A percentile compares a stretch with the other conserved stretches of the same genome.
Evolutionary conservation across 2,797 vertebrate species (phyloP).

Genomic region (Australoheros facetus): DNA sequence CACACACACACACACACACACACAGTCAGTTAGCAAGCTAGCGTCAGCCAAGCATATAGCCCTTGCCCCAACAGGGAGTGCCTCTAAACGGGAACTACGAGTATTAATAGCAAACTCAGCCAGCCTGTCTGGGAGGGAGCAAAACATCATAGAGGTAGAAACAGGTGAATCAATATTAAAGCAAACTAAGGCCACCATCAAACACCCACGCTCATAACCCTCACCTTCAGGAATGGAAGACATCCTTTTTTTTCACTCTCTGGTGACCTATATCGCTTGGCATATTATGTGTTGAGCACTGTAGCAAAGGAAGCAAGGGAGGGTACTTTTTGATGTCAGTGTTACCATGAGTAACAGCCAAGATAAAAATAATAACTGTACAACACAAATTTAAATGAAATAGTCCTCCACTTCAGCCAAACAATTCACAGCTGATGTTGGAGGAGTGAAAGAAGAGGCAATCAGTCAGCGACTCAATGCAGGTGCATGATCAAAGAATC

Average conservation of each 20-base stretch:
- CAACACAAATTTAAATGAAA: background rate
- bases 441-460: conserved; percentile 10
- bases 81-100: conserved; percentile 66
- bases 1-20: conserved; percentile 30
- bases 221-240: conserved; percentile 13
- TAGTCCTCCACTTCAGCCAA: background rate
- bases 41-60: conserved; percentile 67
- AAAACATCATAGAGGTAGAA: conserved; percentile 66
- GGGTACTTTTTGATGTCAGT: conserved; percentile 31
- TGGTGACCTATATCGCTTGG: conserved; percentile 31
- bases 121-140: conserved; percentile 61
- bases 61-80: conserved; percentile 71
- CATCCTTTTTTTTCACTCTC: background rate
- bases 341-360: conserved; percentile 27
- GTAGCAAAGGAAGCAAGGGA: background rate
- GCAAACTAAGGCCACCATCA: conserved; percentile 34
- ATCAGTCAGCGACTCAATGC: conserved; percentile 32
- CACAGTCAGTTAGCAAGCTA: conserved; percentile 55
- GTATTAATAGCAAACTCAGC: conserved; percentile 78
- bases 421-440: conserved; percentile 20
- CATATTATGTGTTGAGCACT: conserved; percentile 22
- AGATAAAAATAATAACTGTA: background rate
- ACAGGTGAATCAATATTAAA: conserved; percentile 75
- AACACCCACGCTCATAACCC: conserved; percentile 22
- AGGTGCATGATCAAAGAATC: conserved; percentile 23